A percentile compares a stretch with the other conserved stretches of the same genome.
Evolutionary conservation across 2,888 invertebrate species (phyloP).

Genomic region (Epirrhoe tristata): DNA sequence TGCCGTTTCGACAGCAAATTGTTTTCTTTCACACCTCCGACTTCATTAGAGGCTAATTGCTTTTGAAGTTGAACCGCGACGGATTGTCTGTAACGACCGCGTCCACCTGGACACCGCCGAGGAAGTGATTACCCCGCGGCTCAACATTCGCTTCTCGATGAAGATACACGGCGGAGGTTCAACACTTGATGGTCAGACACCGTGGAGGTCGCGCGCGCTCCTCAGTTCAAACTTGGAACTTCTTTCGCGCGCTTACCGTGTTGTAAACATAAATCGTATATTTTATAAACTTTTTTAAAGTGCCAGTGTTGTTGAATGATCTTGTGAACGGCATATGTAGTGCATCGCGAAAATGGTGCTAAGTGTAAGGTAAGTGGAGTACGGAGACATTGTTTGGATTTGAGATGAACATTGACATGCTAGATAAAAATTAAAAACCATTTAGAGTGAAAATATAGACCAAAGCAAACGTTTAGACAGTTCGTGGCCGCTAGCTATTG

Average conservation of each 20-base stretch:
- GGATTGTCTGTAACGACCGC: constrained; percentile 60
- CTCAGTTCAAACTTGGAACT: constrained; percentile 6
- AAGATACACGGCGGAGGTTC: constrained; percentile 68
- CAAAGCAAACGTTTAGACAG: constrained; percentile 23
- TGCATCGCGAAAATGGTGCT: constrained; percentile 72
- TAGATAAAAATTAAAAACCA: constrained; percentile 19
- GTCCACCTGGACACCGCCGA: constrained; percentile 63
- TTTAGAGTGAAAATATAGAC: constrained; percentile 3
- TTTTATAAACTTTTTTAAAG: constrained; percentile 21
- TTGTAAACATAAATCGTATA: constrained; percentile 7
- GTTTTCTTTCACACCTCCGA: constrained; percentile 38
- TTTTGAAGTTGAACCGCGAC: constrained; percentile 55
- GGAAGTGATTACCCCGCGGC: constrained; percentile 63
- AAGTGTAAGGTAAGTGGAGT: constrained; percentile 74
- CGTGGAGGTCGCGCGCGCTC: constrained; percentile 51
- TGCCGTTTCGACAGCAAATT: constrained; percentile 29
- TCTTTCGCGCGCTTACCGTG: constrained; percentile 38
- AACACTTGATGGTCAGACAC: constrained; percentile 64
- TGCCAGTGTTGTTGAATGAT: constrained; percentile 52
- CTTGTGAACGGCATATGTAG: constrained; percentile 47
- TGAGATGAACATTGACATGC: constrained; percentile 40
- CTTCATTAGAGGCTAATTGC: constrained; percentile 53
- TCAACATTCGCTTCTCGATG: constrained; percentile 59
- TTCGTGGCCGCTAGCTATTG: background rate
- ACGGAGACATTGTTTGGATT: constrained; percentile 44